A percentile compares a stretch with the other conserved stretches of the same genome.
phyloP scores from a whole-genome alignment of 2,797 vertebrate species.

The Cyclopterus lumpus region DNA sequence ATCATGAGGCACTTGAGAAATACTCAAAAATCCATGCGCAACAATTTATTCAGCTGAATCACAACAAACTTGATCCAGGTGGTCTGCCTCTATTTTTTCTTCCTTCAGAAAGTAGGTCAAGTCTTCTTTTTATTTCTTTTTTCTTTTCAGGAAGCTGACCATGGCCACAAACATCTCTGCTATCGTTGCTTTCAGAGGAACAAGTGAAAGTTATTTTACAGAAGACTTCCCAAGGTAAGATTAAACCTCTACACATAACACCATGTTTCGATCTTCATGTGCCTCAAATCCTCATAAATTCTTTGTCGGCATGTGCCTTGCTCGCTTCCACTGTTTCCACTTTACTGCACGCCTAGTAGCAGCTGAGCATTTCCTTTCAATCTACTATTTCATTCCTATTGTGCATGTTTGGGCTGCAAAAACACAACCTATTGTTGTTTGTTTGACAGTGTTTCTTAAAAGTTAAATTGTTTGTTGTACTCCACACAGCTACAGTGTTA shows the following conservation, averaged over 20 bases:
- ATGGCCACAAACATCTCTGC: neutral
- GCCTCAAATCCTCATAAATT: neutral
- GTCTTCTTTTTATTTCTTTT: neutral
- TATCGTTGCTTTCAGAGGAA: neutral
- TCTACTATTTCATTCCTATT: neutral
- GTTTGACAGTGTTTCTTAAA: neutral
- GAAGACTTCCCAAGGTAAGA: constrained; percentile 19
- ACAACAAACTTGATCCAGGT: neutral
- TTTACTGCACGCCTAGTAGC: neutral
- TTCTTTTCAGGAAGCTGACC: neutral
- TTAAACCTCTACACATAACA: neutral
- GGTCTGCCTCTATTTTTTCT: neutral
- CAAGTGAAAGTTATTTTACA: neutral
- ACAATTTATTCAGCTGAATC: neutral
- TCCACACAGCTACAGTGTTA: neutral
- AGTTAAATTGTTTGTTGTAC: neutral
- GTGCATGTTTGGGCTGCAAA: neutral
- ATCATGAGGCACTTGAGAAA: neutral
- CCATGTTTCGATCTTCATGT: neutral
- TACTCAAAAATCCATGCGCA: neutral
- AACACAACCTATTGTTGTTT: neutral
- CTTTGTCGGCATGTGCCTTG: neutral
- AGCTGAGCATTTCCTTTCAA: neutral
- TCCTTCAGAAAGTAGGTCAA: constrained; percentile 3
- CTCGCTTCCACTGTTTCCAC: neutral